Evolutionary conservation across 1,140 invertebrate genomes (phyloP), one percentile per base, ranked within the genome.

Genomic region (Dryas iulia): DNA sequence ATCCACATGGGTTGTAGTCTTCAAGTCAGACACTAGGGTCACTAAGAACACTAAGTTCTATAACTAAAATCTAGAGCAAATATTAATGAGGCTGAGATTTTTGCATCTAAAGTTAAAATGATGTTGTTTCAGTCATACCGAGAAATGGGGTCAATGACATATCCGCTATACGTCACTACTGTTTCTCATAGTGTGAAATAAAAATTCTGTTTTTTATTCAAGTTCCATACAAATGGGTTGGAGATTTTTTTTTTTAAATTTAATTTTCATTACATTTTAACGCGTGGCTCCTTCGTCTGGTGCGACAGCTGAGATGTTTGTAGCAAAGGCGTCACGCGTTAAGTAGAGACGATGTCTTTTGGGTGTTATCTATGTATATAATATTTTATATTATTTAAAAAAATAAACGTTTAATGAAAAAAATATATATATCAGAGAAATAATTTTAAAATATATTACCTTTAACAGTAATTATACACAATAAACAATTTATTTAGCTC

Each of bases 141-240:
- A 59, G 67, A 69, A 69, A 63, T 64, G 67, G 57, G 67, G 67
- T 64, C 67, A 69, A 69, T 69, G 67, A 69, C 67, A 68, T 60
- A 64, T 64, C 59, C 59, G 59, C 66, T 62, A 56, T 62, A 62
- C 47, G 31, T 62, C 47, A 23, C 52, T 59, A 66, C 53, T 56
- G 53, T 56, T 56, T 56, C 53, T 56, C 53, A 56, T 56, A 56
- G 53, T 56, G 53, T 25, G 53, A 56, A 56, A 56, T 56, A 56
- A 56, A 56, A 56, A 56, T n/a, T 26, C 53, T 26, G 53, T 25
- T 56, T 56, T 31, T 47, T 47, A 47, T 47, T 21, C 39, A 47
- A 47, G 39, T 47, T 47, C 7, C 39, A 47, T 47, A 47, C 39
- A 47, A 47, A 47, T 47, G 39, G 2, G 6, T 47, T 21, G 39